These are phyloP conservation scores for Aeoliscus strigatus DNA, from an alignment of 2,797 vertebrate genomes.

Conservation along the genomic window DNA sequence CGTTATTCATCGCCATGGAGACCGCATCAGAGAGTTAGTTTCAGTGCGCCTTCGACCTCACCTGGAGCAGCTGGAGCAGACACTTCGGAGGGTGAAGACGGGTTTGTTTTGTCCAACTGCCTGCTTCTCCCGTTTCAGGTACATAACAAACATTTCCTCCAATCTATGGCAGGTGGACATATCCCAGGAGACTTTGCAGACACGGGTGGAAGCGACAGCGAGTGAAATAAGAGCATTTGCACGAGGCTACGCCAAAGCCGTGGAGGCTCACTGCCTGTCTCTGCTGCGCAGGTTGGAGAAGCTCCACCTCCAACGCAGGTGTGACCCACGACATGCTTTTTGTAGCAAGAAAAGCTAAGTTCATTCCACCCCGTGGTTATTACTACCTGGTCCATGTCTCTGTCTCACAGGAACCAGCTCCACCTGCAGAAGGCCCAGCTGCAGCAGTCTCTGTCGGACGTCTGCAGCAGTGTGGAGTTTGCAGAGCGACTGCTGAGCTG, in stretches of 20 bases:
- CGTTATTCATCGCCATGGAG: slow-evolving; percentile 75
- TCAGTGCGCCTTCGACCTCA: slow-evolving; percentile 68
- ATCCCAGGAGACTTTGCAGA: slow-evolving; percentile 60
- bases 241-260: slow-evolving; percentile 73
- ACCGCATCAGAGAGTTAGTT: slow-evolving; percentile 77
- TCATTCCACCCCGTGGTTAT: too few relatives aligned
- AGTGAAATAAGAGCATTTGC: slow-evolving; percentile 76
- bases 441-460: slow-evolving; percentile 82
- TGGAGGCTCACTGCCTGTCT: slow-evolving; percentile 80
- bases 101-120: background rate
- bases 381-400: too few relatives aligned
- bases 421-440: slow-evolving; percentile 84
- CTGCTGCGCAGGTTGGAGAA: slow-evolving; percentile 82
- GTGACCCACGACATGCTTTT: background rate
- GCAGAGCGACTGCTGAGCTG: slow-evolving; percentile 79
- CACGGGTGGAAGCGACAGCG: slow-evolving; percentile 61
- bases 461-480: slow-evolving; percentile 78
- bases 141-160: background rate
- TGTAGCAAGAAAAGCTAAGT: too few relatives aligned
- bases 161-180: slow-evolving; percentile 54
- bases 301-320: slow-evolving; percentile 74
- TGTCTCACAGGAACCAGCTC: slow-evolving; percentile 71
- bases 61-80: slow-evolving; percentile 70
- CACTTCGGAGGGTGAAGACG: slow-evolving; percentile 57
- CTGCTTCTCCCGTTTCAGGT: too few relatives aligned